These are phyloP conservation scores for Drosophila borealis DNA, from an alignment of 2,888 invertebrate genomes.

Conservation along the genomic window DNA sequence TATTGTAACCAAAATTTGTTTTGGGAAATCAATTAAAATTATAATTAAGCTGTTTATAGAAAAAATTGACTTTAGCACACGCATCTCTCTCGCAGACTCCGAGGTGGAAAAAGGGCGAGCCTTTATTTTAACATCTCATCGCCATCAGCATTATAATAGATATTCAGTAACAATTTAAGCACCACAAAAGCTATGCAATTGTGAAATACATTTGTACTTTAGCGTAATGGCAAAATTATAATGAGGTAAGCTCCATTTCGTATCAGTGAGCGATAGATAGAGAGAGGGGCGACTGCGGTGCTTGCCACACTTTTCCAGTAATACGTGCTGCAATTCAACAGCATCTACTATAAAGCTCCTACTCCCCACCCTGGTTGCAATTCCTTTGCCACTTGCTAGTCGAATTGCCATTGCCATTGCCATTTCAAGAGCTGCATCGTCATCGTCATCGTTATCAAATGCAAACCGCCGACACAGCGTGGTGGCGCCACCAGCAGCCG, in stretches of 20 bases:
- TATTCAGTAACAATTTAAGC: conserved; percentile 21
- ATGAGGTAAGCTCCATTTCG: conserved; percentile 21
- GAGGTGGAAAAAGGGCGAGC: not conserved
- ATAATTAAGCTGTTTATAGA: conserved; percentile 58
- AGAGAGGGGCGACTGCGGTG: not conserved
- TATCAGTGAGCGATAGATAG: too few relatives aligned
- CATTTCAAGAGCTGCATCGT: conserved; percentile 54
- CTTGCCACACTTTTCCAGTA: conserved; percentile 46
- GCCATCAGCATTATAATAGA: conserved; percentile 18
- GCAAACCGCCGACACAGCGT: conserved; percentile 41
- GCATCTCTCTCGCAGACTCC: not conserved
- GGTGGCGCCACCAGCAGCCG: conserved; percentile 27
- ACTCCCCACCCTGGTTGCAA: conserved; percentile 6
- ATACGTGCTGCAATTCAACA: conserved; percentile 55
- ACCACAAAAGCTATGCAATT: conserved; percentile 23
- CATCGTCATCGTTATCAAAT: conserved; percentile 71
- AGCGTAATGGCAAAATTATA: conserved; percentile 40
- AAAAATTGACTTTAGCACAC: conserved; percentile 43
- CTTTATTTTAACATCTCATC: conserved; percentile 37
- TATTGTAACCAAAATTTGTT: conserved; percentile 44
- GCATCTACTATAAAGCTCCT: not conserved
- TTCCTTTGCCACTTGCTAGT: conserved; percentile 25
- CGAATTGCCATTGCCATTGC: conserved; percentile 42
- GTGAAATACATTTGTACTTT: conserved; percentile 30
- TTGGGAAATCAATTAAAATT: conserved; percentile 66